Base-by-base conservation (phyloP, 2,888 invertebrate species). In the Cataglyphis albicans region DNA sequence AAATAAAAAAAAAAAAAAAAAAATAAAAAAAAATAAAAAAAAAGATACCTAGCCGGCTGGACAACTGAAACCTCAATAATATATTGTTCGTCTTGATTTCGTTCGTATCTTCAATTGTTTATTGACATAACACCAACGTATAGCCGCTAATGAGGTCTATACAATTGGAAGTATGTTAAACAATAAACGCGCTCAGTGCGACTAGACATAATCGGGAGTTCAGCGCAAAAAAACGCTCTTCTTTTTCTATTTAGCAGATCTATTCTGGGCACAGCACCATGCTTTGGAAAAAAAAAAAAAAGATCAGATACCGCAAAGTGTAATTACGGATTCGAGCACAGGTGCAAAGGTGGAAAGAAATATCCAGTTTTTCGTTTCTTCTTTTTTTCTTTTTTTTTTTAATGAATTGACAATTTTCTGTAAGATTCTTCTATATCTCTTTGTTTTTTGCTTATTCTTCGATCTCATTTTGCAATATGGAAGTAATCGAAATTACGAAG, bases 401-500 rank as follows among this genome's bases (percentile, higher is more conserved):
- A 18, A 67, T 65, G 55, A 38, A 67, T 35, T 67, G 76, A 61
- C 55, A 73, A 41, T 68, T 65, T 57, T 73, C 55, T 10, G 38
- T 38, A 74, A 64, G 64, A 59, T 35, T 15, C 64, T 75, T 61
- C 57, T 21, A n/a, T 21, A 9, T 38, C 44, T 59, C 15, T 57
- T 12, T 44, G 25, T 35, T 29, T 12, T 7, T 21, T 15, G 35
- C 29, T 64, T 25, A 63, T 35, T n/a, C 35, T 15, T 64, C 72
- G n/a, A 29, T 59, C 63, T 68, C 63, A 44, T 41, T 74, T 64
- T 74, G 55, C 55, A 52, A 38, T 35, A 55, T 84, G 80, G 86
- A 76, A 87, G 81, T 83, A 74, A 83, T 82, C 84, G 83, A 59
- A 85, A 87, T 86, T 84, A 86, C 84, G 85, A 87, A 84, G 88